A percentile compares a stretch with the other conserved stretches of the same genome.
Evolutionary conservation across 1,140 invertebrate species (phyloP).

Genomic region (Drosophila sechellia): DNA sequence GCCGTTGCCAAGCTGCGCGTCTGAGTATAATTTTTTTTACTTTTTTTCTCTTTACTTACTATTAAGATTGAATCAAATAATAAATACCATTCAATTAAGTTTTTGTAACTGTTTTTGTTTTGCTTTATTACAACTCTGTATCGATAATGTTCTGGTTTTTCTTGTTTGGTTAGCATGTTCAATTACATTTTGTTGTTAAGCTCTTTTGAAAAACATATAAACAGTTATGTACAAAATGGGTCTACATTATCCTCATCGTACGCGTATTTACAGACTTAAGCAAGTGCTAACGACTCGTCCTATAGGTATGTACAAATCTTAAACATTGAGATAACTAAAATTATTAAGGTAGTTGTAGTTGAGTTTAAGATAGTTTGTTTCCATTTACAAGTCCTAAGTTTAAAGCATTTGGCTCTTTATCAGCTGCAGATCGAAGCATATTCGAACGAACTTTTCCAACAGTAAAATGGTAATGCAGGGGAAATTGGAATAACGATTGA

Average conservation of each 20-base stretch:
- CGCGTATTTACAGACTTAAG: conserved; percentile 37
- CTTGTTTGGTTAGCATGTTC: conserved; percentile 38
- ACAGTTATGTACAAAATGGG: conserved; percentile 46
- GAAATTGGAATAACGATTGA: neutral
- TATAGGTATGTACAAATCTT: conserved; percentile 72
- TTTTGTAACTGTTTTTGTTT: conserved; percentile 10
- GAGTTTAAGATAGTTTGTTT: conserved; percentile 41
- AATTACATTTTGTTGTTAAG: neutral
- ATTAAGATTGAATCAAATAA: conserved; percentile 16
- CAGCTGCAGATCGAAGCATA: conserved; percentile 47
- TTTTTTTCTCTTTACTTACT: conserved; percentile 5
- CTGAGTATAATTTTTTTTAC: conserved; percentile 21
- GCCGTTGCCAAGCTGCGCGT: conserved; percentile 89
- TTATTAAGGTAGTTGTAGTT: conserved; percentile 60
- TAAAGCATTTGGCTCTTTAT: conserved; percentile 58
- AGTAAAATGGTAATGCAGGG: conserved; percentile 22
- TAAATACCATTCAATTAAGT: conserved; percentile 26
- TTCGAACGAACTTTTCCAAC: conserved; percentile 37
- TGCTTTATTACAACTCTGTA: conserved; percentile 33
- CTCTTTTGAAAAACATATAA: conserved; percentile 27
- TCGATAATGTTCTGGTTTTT: neutral
- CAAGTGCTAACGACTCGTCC: conserved; percentile 33
- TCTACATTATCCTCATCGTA: conserved; percentile 13
- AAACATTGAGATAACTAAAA: conserved; percentile 29
- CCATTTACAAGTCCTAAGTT: conserved; percentile 30